These are phyloP conservation scores for Hemicordylus capensis DNA, from an alignment of 2,113 vertebrate species.

Conservation along the genomic window DNA sequence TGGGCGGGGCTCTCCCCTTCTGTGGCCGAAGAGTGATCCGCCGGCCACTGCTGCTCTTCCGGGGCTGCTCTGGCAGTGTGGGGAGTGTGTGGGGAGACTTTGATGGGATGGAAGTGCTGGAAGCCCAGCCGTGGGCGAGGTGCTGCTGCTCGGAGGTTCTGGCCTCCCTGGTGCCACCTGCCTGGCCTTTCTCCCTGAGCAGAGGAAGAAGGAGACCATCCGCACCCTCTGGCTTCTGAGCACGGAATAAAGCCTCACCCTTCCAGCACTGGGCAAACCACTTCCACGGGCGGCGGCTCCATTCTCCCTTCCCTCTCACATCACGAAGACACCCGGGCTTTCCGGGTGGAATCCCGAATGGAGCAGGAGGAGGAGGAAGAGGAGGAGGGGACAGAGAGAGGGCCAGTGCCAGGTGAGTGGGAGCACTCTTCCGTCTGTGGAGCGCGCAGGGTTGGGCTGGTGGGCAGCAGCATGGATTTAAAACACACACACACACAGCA, in stretches of 20 bases:
- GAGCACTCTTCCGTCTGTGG: too few relatives aligned
- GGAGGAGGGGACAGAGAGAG: conserved; percentile 58
- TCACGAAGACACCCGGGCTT: conserved; percentile 45
- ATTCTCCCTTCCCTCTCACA: conserved; percentile 17
- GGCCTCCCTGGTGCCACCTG: neutral
- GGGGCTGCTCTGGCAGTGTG: too few relatives aligned
- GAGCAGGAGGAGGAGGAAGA: conserved; percentile 64
- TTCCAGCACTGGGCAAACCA: neutral
- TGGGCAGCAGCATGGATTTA: too few relatives aligned
- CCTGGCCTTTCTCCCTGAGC: neutral
- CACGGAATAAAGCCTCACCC: conserved; percentile 48
- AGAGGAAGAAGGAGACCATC: conserved; percentile 37
- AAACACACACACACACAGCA: too few relatives aligned
- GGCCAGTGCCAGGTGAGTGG: conserved; percentile 47
- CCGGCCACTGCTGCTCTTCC: neutral
- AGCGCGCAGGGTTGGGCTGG: too few relatives aligned
- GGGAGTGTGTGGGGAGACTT: too few relatives aligned
- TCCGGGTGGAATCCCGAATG: conserved; percentile 9
- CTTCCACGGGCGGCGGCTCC: neutral
- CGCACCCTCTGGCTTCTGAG: neutral
- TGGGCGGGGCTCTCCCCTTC: too few relatives aligned
- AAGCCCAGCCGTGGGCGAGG: neutral
- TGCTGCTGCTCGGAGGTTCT: neutral
- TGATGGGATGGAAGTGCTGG: too few relatives aligned
- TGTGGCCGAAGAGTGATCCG: neutral